Evolutionary conservation across 2,888 invertebrate species (phyloP).

Genomic region (Peribatodes rhomboidaria): DNA sequence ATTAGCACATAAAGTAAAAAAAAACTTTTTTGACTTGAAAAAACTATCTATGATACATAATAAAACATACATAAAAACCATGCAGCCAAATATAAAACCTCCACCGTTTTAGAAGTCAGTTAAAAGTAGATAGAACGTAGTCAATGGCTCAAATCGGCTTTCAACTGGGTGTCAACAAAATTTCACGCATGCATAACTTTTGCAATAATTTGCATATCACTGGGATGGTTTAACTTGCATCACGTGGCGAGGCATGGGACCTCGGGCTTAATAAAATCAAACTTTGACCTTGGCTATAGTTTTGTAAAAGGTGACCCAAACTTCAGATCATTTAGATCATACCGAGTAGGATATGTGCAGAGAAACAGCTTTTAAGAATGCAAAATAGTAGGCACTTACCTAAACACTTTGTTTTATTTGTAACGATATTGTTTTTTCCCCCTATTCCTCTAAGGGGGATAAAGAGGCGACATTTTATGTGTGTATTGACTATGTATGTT

Average conservation of each 20-base stretch:
- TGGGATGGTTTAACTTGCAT: background rate
- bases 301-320: slow-evolving; percentile 1
- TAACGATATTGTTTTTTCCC: no score
- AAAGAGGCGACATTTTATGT: no score
- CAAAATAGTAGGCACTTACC: background rate
- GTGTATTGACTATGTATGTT: no score
- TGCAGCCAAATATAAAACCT: no score
- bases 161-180: background rate
- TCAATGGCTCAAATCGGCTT: background rate
- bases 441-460: no score
- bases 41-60: no score
- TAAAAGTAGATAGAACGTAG: background rate
- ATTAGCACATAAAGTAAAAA: no score
- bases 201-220: background rate
- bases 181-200: no score
- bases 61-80: no score
- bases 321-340: background rate
- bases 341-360: background rate
- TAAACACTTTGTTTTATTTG: no score
- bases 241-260: background rate
- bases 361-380: background rate
- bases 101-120: no score
- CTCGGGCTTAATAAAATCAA: background rate
- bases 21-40: no score
- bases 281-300: background rate